These are phyloP conservation scores for Temnothorax rugatulus DNA, from an alignment of 2,888 invertebrate species.

Conservation along the genomic window DNA sequence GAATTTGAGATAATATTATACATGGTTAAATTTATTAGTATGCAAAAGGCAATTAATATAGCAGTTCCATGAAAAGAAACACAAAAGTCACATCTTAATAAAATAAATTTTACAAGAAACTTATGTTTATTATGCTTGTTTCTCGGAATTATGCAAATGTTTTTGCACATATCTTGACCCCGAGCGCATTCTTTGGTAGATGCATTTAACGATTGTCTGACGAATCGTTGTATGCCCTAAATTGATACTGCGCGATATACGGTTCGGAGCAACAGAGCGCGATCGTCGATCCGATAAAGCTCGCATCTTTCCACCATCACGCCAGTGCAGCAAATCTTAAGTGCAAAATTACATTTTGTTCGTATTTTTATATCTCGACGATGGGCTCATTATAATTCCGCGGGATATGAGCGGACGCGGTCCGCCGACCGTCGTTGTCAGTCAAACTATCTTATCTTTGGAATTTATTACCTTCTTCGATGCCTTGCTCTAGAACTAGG, in stretches of 20 bases:
- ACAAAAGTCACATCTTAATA: background rate
- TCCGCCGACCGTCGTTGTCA: background rate
- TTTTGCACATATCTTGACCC: background rate
- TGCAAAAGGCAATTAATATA: background rate
- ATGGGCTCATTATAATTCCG: background rate
- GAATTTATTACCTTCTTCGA: background rate
- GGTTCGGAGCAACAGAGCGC: background rate
- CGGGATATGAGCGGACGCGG: background rate
- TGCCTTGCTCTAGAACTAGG: background rate
- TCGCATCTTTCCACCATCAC: background rate
- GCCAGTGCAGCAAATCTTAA: background rate
- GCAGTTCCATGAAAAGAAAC: background rate
- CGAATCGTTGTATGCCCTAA: background rate
- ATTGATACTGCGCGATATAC: constrained; percentile 6
- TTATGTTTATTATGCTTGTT: background rate
- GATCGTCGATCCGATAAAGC: constrained; percentile 3
- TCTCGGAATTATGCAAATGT: background rate
- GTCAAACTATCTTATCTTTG: background rate
- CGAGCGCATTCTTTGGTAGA: background rate
- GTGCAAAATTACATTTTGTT: constrained; percentile 8
- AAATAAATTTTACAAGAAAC: background rate
- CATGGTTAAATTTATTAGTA: background rate
- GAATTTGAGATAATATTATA: background rate
- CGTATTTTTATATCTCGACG: background rate
- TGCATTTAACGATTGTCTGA: constrained; percentile 2